These are phyloP conservation scores for Marmota monax DNA, from an alignment of 2,113 vertebrate genomes.

Conservation along the genomic window DNA sequence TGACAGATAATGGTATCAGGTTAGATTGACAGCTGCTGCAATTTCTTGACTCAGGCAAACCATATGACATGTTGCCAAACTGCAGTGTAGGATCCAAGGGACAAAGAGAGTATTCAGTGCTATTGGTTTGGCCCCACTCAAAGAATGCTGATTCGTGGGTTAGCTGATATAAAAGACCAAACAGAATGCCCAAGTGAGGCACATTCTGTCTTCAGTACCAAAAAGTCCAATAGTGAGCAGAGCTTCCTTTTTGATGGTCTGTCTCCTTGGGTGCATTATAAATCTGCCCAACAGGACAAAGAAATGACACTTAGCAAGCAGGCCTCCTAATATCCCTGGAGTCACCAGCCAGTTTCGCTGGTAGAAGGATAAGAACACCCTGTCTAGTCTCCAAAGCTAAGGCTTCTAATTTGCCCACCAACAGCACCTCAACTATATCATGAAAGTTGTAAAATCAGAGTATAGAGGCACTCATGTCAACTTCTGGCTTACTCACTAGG, in stretches of 20 bases:
- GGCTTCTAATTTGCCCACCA: not conserved
- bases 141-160: constrained; percentile 55
- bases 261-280: not conserved
- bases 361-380: not conserved
- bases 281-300: not conserved
- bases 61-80: not conserved
- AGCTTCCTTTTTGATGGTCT: not conserved
- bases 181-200: not conserved
- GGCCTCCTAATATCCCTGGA: not conserved
- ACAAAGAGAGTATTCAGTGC: constrained; percentile 48
- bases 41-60: constrained; percentile 23
- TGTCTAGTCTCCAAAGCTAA: not conserved
- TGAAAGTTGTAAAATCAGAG: not conserved
- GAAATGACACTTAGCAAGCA: not conserved
- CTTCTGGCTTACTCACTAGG: not conserved
- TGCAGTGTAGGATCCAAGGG: not conserved
- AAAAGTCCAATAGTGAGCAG: not conserved
- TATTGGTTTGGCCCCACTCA: not conserved
- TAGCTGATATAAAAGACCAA: constrained; percentile 13
- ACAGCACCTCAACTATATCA: not conserved
- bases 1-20: not conserved
- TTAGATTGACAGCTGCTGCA: not conserved
- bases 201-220: not conserved
- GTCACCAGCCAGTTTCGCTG: not conserved
- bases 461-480: not conserved